A percentile compares a stretch with the other conserved stretches of the same genome.
Conservation (phyloP, 2,797 vertebrate genomes). For the Phataginus tetradactyla region DNA sequence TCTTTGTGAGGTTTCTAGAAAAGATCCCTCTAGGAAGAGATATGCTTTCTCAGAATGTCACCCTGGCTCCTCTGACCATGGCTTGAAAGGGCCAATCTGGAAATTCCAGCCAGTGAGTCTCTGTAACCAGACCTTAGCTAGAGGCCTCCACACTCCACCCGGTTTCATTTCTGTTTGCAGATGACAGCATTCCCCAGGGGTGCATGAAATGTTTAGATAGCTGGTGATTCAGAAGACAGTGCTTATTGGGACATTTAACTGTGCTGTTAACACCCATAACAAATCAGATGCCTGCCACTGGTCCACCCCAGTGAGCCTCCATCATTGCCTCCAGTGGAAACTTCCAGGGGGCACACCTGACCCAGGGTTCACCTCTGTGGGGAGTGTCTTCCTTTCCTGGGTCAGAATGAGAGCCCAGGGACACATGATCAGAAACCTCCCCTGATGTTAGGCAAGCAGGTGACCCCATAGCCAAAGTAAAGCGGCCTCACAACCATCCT, state of each 20-base stretch:
- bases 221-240: neutral
- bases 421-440: neutral
- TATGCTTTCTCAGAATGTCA: too few species aligned
- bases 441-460: fast-evolving
- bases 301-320: neutral
- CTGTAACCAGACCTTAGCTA: neutral
- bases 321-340: neutral
- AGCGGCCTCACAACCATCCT: too few species aligned
- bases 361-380: neutral
- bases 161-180: neutral
- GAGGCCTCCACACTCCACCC: neutral
- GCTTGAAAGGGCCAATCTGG: neutral
- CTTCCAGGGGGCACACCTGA: neutral
- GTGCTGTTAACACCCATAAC: neutral
- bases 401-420: neutral
- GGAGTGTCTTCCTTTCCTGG: neutral
- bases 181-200: neutral
- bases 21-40: neutral
- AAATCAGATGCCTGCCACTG: neutral
- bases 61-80: neutral
- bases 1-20: neutral
- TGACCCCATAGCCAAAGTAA: too few species aligned
- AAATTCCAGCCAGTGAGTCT: neutral
- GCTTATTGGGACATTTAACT: too few species aligned
- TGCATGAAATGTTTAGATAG: too few species aligned